Conservation (phyloP, 2,113 vertebrate genomes). For the Hoplias malabaricus region DNA sequence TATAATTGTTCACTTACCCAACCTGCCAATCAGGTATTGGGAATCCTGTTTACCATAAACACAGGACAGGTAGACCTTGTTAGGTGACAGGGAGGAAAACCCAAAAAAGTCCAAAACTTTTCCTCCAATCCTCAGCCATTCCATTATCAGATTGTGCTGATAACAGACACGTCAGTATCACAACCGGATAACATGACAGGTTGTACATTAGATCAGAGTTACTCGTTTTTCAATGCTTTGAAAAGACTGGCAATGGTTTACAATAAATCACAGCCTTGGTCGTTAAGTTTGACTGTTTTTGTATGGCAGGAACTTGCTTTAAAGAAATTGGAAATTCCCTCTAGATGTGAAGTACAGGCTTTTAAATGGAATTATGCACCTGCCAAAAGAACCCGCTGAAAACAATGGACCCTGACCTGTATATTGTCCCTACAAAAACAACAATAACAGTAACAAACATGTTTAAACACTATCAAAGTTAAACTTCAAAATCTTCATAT, state of each 20-base stretch:
- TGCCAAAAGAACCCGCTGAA: background rate
- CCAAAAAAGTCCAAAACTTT: conserved; percentile 33
- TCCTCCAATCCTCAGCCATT: conserved; percentile 9
- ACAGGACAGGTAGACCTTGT: conserved; percentile 11
- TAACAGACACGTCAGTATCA: background rate
- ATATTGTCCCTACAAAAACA: background rate
- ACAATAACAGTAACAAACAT: no score
- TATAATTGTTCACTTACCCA: background rate
- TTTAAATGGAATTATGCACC: conserved; percentile 1
- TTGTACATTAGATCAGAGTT: conserved; percentile 1
- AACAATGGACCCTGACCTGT: background rate
- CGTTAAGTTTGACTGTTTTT: background rate
- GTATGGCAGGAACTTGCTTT: conserved; percentile 40
- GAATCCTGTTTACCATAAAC: background rate
- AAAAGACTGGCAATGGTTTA: conserved; percentile 18
- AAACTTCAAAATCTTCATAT: background rate
- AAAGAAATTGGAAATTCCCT: conserved; percentile 49
- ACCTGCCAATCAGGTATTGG: conserved; percentile 13
- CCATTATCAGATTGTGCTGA: conserved; percentile 28
- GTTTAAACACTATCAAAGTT: background rate
- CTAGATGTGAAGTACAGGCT: background rate
- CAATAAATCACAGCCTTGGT: conserved; percentile 24
- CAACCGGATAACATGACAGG: conserved; percentile 23
- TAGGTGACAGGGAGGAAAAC: conserved; percentile 33
- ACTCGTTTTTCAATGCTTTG: background rate